These are phyloP conservation scores for Agapornis roseicollis DNA, from an alignment of 2,113 vertebrate genomes.

Conservation along the genomic window DNA sequence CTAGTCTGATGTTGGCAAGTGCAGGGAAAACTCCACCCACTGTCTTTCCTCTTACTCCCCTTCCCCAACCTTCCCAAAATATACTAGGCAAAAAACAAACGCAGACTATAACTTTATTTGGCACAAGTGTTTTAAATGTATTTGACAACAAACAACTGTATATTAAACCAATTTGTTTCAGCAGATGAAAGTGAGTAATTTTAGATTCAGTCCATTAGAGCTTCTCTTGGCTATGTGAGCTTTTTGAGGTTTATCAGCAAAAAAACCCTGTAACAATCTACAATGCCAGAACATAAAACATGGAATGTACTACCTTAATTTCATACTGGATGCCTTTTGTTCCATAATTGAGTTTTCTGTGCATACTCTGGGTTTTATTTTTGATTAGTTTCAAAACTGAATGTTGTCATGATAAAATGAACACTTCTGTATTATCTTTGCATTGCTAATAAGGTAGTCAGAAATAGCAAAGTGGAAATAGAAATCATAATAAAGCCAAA, in stretches of 20 bases:
- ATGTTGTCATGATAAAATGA: slow-evolving; percentile 37
- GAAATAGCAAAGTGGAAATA: neutral
- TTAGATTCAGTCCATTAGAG: slow-evolving; percentile 56
- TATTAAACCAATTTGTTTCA: slow-evolving; percentile 63
- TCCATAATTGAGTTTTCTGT: slow-evolving; percentile 55
- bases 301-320: slow-evolving; percentile 54
- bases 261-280: neutral
- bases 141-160: slow-evolving; percentile 44
- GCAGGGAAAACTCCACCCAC: neutral
- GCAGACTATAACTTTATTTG: slow-evolving; percentile 34
- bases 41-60: neutral
- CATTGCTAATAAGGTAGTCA: slow-evolving; percentile 42
- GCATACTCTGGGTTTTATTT: slow-evolving; percentile 49
- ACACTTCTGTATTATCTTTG: slow-evolving; percentile 34
- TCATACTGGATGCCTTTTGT: slow-evolving; percentile 62
- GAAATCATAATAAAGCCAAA: slow-evolving; percentile 27
- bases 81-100: neutral
- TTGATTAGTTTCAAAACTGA: slow-evolving; percentile 61
- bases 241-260: slow-evolving; percentile 52
- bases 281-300: slow-evolving; percentile 29
- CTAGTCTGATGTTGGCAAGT: slow-evolving; percentile 11
- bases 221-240: slow-evolving; percentile 42
- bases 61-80: neutral
- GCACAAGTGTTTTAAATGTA: slow-evolving; percentile 32
- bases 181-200: slow-evolving; percentile 52